Base-by-base conservation (phyloP, 1,140 invertebrate genomes). In the Plodia interpunctella region DNA sequence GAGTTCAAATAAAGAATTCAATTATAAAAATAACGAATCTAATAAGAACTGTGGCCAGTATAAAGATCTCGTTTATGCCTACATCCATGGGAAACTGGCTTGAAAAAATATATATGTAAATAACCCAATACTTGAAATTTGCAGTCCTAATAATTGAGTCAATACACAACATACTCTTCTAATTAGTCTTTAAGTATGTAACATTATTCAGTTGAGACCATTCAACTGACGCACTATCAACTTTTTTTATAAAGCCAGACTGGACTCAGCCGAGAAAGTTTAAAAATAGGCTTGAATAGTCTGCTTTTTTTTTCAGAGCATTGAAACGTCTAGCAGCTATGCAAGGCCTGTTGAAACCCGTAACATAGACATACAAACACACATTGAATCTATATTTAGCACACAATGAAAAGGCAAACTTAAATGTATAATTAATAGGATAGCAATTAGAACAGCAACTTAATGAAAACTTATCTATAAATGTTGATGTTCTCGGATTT, bases 211-310 rank as follows among this genome's bases (percentile, higher is more conserved):
- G 5, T 15, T 17, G 2, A 15, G 9, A 44, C 5, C 38, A 44
- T 44, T 44, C 38, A 44, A 15, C n/a, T 3, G 38, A 44, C 38
- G 2, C 35, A 38, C 8, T 44, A 2, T n/a, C 38, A 35, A 35
- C 32, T 35, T 44, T 44, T 44, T 44, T 6, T 44, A 17, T 17
- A 17, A 44, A 15, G 15, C 13, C 10, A 44, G 38, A 15, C 38
- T 44, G 38, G 13, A 44, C 6, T 13, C n/a, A 44, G n/a, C 6
- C 15, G 38, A 32, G 30, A 44, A 44, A 44, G 38, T 44, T 44
- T 77, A 69, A 77, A 76, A 74, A 77, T 74, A 77, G 64, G 49
- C 56, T 55, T 77, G 72, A 72, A 74, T 74, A 68, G 69, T 60
- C 68, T 57, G 5, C 6, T 15, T 44, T 17, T 44, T 44, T 44